Evolutionary conservation across 2,888 invertebrate species (phyloP).

Genomic region (Idaea biselata): DNA sequence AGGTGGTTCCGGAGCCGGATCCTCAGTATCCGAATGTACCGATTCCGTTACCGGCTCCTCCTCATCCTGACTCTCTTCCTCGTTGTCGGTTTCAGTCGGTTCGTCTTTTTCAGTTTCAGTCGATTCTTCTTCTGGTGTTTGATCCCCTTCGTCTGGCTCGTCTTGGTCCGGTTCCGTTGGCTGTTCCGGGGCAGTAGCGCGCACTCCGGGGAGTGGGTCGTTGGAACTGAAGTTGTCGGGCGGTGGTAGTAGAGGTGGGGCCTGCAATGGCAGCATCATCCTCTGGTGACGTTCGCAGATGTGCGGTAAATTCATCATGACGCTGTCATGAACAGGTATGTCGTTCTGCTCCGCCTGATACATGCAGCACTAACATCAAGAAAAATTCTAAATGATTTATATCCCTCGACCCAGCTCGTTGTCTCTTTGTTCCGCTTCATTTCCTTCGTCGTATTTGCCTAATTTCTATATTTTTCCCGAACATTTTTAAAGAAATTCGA

Average conservation of each 20-base stretch:
- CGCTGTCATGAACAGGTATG: not conserved
- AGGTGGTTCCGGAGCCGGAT: not conserved
- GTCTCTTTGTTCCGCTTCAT: conserved; percentile 10
- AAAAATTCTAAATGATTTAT: not conserved
- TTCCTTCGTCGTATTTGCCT: not conserved
- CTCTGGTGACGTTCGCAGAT: conserved; percentile 14
- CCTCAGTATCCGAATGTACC: not conserved
- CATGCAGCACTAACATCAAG: conserved; percentile 16
- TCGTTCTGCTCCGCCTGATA: conserved; percentile 13
- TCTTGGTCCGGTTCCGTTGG: not conserved
- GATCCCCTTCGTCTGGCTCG: not conserved
- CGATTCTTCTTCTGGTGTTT: not conserved
- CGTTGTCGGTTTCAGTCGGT: not conserved
- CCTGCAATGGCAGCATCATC: conserved; percentile 1
- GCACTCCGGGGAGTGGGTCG: not conserved
- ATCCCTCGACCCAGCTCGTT: conserved; percentile 4
- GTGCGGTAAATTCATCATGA: not conserved
- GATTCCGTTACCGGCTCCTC: not conserved
- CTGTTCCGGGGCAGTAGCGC: not conserved
- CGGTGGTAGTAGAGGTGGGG: conserved; percentile 12
- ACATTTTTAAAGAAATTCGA: not conserved
- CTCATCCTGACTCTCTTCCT: not conserved
- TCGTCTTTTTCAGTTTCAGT: not conserved
- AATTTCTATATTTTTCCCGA: not conserved
- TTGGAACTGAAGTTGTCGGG: not conserved